phyloP scores from a whole-genome alignment of 1,140 invertebrate species.

The Centruroides sculpturatus region DNA sequence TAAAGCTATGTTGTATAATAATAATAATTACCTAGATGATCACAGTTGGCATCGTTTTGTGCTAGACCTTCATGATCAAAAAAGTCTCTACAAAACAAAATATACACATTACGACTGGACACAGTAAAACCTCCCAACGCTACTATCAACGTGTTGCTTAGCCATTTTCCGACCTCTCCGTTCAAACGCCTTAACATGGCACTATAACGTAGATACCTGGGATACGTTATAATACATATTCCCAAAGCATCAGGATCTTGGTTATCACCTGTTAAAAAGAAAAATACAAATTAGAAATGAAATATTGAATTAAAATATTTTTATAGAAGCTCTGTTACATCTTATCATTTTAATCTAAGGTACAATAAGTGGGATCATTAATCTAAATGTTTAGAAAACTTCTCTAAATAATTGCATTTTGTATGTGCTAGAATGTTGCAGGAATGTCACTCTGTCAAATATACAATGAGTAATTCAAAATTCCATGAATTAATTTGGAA shows the following conservation, averaged over 20 bases:
- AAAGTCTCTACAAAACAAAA: slow-evolving; percentile 76
- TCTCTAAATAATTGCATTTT: neutral
- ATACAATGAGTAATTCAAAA: neutral
- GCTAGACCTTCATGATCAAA: slow-evolving; percentile 83
- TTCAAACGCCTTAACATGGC: slow-evolving; percentile 63
- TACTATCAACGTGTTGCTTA: slow-evolving; percentile 53
- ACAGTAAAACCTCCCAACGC: slow-evolving; percentile 62
- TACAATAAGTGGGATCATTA: no score
- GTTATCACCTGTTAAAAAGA: slow-evolving; percentile 4
- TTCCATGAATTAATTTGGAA: neutral
- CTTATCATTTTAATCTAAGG: no score
- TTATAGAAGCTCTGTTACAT: no score
- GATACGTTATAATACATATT: slow-evolving; percentile 71
- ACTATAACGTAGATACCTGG: slow-evolving; percentile 73
- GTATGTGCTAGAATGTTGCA: neutral
- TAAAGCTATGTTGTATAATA: neutral
- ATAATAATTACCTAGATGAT: slow-evolving; percentile 53
- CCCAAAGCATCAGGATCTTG: slow-evolving; percentile 1
- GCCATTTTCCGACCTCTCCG: slow-evolving; percentile 47
- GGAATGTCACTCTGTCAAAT: neutral
- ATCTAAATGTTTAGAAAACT: neutral
- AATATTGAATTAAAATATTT: neutral
- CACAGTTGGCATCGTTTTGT: slow-evolving; percentile 75
- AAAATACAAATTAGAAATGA: neutral
- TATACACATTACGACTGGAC: slow-evolving; percentile 47